Conservation (phyloP, 2,888 invertebrate genomes). For the Sthenelais limicola region DNA sequence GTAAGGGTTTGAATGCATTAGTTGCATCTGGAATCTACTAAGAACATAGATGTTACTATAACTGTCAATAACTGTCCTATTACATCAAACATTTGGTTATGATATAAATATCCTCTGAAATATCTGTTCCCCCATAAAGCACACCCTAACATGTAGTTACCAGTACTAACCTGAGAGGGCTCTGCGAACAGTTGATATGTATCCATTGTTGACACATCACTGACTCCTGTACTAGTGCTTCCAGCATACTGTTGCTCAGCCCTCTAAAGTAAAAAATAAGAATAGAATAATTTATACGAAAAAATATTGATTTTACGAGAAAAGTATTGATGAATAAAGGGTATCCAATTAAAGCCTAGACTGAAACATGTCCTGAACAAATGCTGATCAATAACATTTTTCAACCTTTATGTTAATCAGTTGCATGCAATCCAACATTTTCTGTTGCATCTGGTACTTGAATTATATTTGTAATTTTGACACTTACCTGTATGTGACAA, state of each 20-base stretch:
- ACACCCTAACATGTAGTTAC: background rate
- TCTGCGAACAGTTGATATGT: conserved; percentile 36
- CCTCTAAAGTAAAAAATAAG: background rate
- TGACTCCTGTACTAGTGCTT: conserved; percentile 28
- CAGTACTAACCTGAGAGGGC: conserved; percentile 24
- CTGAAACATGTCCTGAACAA: too few relatives aligned
- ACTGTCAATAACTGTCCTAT: too few relatives aligned
- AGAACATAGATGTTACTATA: too few relatives aligned
- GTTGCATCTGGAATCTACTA: too few relatives aligned
- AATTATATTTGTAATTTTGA: background rate
- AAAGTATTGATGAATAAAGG: too few relatives aligned
- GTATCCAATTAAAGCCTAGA: too few relatives aligned
- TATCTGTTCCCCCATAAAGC: background rate
- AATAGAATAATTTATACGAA: too few relatives aligned
- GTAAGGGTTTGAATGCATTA: too few relatives aligned
- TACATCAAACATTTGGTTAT: too few relatives aligned
- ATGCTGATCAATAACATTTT: too few relatives aligned
- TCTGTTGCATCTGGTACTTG: background rate
- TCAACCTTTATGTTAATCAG: background rate
- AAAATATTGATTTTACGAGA: too few relatives aligned
- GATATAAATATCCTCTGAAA: too few relatives aligned
- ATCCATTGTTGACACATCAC: conserved; percentile 34
- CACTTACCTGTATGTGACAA: conserved; percentile 44
- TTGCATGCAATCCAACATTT: background rate
- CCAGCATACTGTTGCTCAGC: conserved; percentile 4